A percentile compares a stretch with the other conserved stretches of the same genome.
Conservation (phyloP, 2,888 invertebrate species). For the Trachelus stipa region DNA sequence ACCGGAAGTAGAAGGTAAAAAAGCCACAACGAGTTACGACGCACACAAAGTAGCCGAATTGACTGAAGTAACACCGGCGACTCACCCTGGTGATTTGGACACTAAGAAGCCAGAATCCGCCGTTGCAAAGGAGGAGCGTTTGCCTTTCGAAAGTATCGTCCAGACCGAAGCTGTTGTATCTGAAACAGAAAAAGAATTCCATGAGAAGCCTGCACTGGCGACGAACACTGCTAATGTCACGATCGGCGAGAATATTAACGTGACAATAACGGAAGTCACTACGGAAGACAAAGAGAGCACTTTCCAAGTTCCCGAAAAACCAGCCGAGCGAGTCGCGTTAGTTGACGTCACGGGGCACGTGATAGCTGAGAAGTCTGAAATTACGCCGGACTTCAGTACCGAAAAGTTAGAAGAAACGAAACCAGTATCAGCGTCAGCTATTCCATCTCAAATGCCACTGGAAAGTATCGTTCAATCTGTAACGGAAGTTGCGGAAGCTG, state of each 20-base stretch:
- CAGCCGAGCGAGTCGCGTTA: slow-evolving; percentile 64
- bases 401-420: slow-evolving; percentile 51
- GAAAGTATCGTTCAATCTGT: slow-evolving; percentile 71
- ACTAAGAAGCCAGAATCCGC: slow-evolving; percentile 54
- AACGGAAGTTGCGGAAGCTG: slow-evolving; percentile 71
- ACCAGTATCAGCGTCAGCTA: slow-evolving; percentile 65
- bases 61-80: slow-evolving; percentile 70
- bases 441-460: slow-evolving; percentile 68
- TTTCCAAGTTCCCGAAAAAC: slow-evolving; percentile 61
- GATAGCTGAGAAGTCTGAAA: slow-evolving; percentile 70
- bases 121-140: slow-evolving; percentile 67
- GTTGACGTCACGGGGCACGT: slow-evolving; percentile 68
- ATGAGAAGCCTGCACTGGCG: slow-evolving; percentile 44
- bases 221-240: slow-evolving; percentile 55
- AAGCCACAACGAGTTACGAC: slow-evolving; percentile 63
- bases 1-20: slow-evolving; percentile 48
- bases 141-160: slow-evolving; percentile 71
- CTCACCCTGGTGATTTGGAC: slow-evolving; percentile 67
- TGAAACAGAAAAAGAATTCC: slow-evolving; percentile 71
- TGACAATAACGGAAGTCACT: slow-evolving; percentile 70
- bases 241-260: slow-evolving; percentile 60
- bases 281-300: slow-evolving; percentile 70
- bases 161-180: slow-evolving; percentile 70
- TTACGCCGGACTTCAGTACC: slow-evolving; percentile 65
- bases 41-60: slow-evolving; percentile 72